Percentiles rank a stretch among this genome's conserved stretches.
Evolutionary conservation across 2,797 vertebrate species (phyloP).

Genomic region (Peromyscus attwateri): DNA sequence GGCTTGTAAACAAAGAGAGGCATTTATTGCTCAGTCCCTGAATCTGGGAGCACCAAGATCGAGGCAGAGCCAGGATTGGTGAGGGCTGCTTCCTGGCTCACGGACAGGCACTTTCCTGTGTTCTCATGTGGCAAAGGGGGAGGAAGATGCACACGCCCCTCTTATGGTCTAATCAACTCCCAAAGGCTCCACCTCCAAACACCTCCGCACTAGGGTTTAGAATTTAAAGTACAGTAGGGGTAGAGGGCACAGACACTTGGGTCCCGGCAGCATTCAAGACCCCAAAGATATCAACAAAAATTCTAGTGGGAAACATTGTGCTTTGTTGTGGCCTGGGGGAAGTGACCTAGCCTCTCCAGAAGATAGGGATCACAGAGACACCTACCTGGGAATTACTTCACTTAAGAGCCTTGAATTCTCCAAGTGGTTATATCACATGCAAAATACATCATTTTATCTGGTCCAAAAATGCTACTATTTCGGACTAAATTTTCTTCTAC

Average conservation of each 20-base stretch:
- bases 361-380: background rate
- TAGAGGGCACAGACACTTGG: background rate
- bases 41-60: background rate
- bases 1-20: background rate
- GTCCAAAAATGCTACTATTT: slow-evolving; percentile 5
- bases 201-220: background rate
- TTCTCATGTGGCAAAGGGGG: background rate
- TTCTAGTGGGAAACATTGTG: background rate
- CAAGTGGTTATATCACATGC: background rate
- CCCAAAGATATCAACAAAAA: background rate
- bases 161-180: background rate
- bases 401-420: background rate
- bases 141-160: background rate
- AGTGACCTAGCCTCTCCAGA: background rate
- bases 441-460: background rate
- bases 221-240: background rate
- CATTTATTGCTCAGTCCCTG: background rate
- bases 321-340: background rate
- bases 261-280: background rate
- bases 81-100: background rate
- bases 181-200: background rate
- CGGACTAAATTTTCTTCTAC: background rate
- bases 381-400: background rate
- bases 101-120: background rate
- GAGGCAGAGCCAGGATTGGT: background rate